phyloP scores from a whole-genome alignment of 2,888 invertebrate species.

The Hirtodrosophila alboralis region DNA sequence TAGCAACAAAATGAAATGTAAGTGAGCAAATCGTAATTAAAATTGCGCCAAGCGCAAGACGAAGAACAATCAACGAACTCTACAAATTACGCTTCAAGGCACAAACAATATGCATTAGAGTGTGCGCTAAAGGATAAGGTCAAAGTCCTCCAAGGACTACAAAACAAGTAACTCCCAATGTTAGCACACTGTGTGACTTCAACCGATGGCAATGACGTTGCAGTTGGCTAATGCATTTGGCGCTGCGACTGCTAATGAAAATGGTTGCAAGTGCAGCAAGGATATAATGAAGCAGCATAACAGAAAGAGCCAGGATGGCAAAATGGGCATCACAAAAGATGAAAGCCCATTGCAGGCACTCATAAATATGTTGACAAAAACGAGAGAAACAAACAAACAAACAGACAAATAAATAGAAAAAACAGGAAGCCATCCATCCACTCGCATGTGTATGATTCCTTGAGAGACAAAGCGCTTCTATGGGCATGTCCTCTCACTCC shows the following conservation, averaged over 20 bases:
- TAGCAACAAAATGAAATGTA: conserved; percentile 72
- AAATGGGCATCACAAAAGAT: conserved; percentile 69
- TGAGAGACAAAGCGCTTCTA: conserved; percentile 45
- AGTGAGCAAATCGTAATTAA: conserved; percentile 79
- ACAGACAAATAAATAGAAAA: neutral
- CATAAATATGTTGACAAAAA: conserved; percentile 65
- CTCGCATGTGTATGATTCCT: conserved; percentile 51
- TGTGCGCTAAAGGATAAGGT: conserved; percentile 42
- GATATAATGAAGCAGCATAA: conserved; percentile 49
- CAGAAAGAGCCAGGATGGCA: conserved; percentile 26
- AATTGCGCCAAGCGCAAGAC: conserved; percentile 60
- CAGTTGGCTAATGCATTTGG: conserved; percentile 67
- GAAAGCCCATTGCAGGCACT: conserved; percentile 67
- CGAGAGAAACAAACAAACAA: conserved; percentile 12
- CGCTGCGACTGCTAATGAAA: conserved; percentile 72
- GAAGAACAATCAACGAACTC: conserved; percentile 49
- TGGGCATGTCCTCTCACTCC: conserved; percentile 25
- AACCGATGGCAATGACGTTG: no score
- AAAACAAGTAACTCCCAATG: conserved; percentile 32
- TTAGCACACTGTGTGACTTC: no score
- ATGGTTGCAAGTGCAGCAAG: conserved; percentile 64
- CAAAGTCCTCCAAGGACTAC: conserved; percentile 57
- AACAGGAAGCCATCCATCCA: conserved; percentile 32
- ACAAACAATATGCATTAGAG: conserved; percentile 74
- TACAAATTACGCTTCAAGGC: conserved; percentile 68